Evolutionary conservation across 2,113 vertebrate genomes (phyloP).

Genomic region (Scopus umbretta): DNA sequence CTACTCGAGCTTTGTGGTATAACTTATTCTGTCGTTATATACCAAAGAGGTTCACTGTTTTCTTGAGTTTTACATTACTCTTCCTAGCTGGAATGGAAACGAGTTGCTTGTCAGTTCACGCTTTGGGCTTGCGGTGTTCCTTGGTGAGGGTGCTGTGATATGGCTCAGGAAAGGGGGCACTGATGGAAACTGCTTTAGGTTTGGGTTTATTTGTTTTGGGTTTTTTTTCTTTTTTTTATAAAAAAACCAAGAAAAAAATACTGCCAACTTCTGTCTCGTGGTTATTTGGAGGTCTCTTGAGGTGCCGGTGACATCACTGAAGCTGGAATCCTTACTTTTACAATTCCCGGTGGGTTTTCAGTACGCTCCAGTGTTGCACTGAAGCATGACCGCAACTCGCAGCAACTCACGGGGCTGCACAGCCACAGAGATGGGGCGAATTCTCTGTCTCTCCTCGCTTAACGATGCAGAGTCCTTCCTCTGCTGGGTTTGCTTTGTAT

Average conservation of each 20-base stretch:
- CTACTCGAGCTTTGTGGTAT: constrained; percentile 39
- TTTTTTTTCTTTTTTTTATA: neutral
- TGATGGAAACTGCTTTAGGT: neutral
- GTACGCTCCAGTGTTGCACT: accelerated
- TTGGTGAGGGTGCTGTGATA: neutral
- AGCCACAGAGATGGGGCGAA: neutral
- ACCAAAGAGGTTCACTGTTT: constrained; percentile 73
- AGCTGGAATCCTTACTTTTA: neutral
- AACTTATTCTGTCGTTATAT: constrained; percentile 13
- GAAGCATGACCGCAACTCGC: accelerated
- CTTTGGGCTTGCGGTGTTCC: neutral
- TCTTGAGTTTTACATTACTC: neutral
- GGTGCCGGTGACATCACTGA: neutral
- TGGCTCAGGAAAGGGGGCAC: neutral
- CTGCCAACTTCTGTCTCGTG: neutral
- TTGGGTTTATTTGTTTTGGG: neutral
- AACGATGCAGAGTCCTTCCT: neutral
- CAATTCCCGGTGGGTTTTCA: neutral
- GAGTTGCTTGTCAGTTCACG: neutral
- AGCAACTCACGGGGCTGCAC: neutral
- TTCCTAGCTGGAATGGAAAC: neutral
- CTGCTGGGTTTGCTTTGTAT: neutral
- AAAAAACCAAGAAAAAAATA: neutral
- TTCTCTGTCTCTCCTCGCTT: accelerated
- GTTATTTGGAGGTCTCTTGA: neutral